Base-by-base conservation (phyloP, 1,140 invertebrate genomes). In the Muscidifurax raptorellus region DNA sequence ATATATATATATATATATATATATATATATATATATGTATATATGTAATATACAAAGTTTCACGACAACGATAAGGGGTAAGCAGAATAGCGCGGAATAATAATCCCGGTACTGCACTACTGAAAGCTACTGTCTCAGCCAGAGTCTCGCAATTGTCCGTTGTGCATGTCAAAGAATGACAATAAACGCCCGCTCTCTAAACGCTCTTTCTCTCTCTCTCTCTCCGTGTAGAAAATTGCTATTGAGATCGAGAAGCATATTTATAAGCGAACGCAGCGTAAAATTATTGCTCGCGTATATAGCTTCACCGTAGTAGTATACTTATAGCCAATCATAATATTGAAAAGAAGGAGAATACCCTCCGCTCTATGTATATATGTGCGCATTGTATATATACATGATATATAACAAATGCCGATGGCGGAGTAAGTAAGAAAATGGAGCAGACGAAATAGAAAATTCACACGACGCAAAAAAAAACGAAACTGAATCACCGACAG, bases 131-230 rank as follows among this genome's bases (percentile, higher is more conserved):
- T 47, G 44, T 76, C 18, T 44, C 30, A 12, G 2, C 7, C 28
- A 0, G 4, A 44, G 72, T 27, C 27, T 47, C 13, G 59, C 27
- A 2, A 36, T n/a, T 25, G 27, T 36, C 22, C 22, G 30, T 36
- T 32, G 28, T 12, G 15, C 12, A 52, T 25, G 47, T 59, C 40
- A 52, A 80, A 36, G 80, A 74, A 81, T 74, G 28, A 74, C 18
- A 59, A n/a, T n/a, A n/a, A 81, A 81, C 52, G 36, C 28, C 7
- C 30, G 1, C 25, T 2, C 27, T 28, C 22, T 6, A 25, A n/a
- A 27, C 22, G 32, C 25, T 59, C 52, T 59, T n/a, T 59, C 18
- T 22, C 22, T 59, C 15, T 59, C 52, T 59, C 15, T 59, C 52
- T 59, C 18, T 47, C 25, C 10, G 10, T 9, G 18, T 30, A 25